phyloP scores from a whole-genome alignment of 1,140 invertebrate species.

The Drosophila lacteicornis region DNA sequence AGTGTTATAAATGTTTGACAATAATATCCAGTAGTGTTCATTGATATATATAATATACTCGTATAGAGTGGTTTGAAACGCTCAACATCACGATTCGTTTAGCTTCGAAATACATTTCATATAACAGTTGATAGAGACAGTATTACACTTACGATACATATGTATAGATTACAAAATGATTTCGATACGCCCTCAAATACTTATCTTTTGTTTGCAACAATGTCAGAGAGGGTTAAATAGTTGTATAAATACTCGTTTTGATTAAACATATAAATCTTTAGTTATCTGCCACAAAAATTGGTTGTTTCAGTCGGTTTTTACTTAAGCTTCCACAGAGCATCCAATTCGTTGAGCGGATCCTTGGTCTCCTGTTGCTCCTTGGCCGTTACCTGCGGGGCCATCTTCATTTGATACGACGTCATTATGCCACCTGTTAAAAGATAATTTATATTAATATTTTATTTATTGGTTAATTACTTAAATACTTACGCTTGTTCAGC shows the following conservation, averaged over 20 bases:
- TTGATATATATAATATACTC: constrained; percentile 31
- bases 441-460: no score
- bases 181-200: constrained; percentile 51
- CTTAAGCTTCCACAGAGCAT: constrained; percentile 84
- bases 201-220: constrained; percentile 61
- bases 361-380: constrained; percentile 81
- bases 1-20: constrained; percentile 24
- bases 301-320: constrained; percentile 56
- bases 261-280: constrained; percentile 30
- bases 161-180: constrained; percentile 36
- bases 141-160: constrained; percentile 31
- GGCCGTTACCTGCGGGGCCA: constrained; percentile 78
- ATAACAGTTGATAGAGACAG: constrained; percentile 57
- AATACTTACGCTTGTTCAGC: constrained; percentile 77
- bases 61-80: constrained; percentile 38
- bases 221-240: constrained; percentile 35
- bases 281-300: constrained; percentile 14
- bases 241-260: constrained; percentile 41
- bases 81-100: constrained; percentile 66
- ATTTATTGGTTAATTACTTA: neutral
- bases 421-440: constrained; percentile 73
- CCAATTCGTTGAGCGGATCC: constrained; percentile 83
- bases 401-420: constrained; percentile 85
- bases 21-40: constrained; percentile 12
- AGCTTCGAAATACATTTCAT: constrained; percentile 44